Conservation (phyloP, 2,888 invertebrate species). For the Pachliopta kotzebuea region DNA sequence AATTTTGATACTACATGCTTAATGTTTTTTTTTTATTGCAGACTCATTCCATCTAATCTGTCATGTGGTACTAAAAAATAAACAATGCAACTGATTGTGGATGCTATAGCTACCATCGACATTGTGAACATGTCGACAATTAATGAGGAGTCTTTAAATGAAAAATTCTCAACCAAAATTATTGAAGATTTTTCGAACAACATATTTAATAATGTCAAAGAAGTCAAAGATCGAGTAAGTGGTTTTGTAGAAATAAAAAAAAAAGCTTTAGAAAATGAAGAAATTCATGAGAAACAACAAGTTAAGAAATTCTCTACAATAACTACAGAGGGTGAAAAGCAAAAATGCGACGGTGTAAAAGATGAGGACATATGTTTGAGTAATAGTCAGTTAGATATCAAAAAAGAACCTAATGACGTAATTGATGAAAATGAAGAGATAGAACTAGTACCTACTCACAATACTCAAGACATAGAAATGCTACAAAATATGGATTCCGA, state of each 20-base stretch:
- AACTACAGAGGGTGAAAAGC: not conserved
- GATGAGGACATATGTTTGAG: not conserved
- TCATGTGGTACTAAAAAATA: constrained; percentile 16
- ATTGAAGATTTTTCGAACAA: constrained; percentile 41
- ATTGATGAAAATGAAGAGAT: not conserved
- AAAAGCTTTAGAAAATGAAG: constrained; percentile 36
- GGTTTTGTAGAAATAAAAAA: not conserved
- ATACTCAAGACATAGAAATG: not conserved
- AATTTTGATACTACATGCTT: not conserved
- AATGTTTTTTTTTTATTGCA: constrained; percentile 42
- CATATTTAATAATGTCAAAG: constrained; percentile 38
- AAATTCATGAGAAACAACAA: constrained; percentile 15
- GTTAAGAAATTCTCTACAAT: not conserved
- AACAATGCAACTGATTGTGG: constrained; percentile 72
- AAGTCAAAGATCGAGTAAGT: constrained; percentile 19
- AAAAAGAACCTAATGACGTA: constrained; percentile 25
- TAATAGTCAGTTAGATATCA: constrained; percentile 21
- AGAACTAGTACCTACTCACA: not conserved
- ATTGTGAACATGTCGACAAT: constrained; percentile 59
- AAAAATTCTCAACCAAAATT: constrained; percentile 40
- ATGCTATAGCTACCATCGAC: constrained; percentile 49
- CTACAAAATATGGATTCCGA: constrained; percentile 1
- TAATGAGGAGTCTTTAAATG: constrained; percentile 44
- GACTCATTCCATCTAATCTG: constrained; percentile 11
- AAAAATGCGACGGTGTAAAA: not conserved